Evolutionary conservation across 2,797 vertebrate species (phyloP), one percentile per base, ranked within the genome.

Genomic region (Smutsia temminckii): DNA sequence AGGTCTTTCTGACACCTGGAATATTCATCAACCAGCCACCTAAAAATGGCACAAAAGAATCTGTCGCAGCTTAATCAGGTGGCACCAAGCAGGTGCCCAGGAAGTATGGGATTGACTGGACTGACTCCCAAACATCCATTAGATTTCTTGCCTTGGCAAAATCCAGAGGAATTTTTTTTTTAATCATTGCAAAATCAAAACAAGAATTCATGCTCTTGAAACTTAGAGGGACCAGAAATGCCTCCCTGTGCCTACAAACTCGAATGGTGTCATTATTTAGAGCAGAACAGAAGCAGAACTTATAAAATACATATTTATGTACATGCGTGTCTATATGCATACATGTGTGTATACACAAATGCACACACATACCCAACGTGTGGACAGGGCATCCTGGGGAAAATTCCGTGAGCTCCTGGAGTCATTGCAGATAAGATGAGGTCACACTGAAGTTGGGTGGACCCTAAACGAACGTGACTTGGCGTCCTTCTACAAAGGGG

Each of bases 21-120:
- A 57, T 64, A 85, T 40, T 71, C 64, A 96, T 89, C 86, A 96
- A 64, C 34, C 78, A 95, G 79, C 51, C 79, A 84, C 79, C 71
- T 91, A 85, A 86, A 66, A 89, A 23, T 8, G 53, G 85, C 85
- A 49, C 40, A 75, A 69, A 79, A 55, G 40, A 53, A 42, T 64
- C 57, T 51, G 29, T 18, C 55, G 59, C 25, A 42, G 81, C 42
- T 75, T 51, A 69, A 32, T 66, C 72, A 37, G 20, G 71, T 4
- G 53, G 37, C 51, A 49, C 40, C 49, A 86, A 68, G 34, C 78
- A 85, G 85, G 75, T 25, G 63, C 89, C 84, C 29, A 27, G 40
- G 85, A 85, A 81, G 71, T 34, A 88, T 0, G 49, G 6, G 32
- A 92, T 81, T 59, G n/a, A 46, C 89, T 51, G 25, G 23, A 51